Evolutionary conservation across 2,888 invertebrate species (phyloP), one percentile per base, ranked within the genome.

Genomic region (Cerceris rybyensis): DNA sequence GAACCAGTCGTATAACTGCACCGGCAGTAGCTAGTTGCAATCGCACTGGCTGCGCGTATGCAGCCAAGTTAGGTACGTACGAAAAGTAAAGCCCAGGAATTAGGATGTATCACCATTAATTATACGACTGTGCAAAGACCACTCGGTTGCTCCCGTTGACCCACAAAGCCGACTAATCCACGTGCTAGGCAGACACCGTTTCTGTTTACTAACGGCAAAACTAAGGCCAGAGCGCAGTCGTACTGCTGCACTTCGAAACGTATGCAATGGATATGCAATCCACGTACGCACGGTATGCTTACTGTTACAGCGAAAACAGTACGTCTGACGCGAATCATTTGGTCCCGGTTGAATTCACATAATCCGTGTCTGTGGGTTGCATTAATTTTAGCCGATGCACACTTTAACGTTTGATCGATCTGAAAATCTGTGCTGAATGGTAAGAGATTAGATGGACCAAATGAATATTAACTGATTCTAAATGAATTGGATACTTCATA

Each of bases 131-230:
- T 54, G 59, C 28, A 63, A 64, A 70, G 58, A 57, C 57, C 57
- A 58, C 46, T 43, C 58, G 41, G 54, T 63, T 66, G 14, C 50
- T 17, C 16, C 70, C 61, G 63, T 66, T 67, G 81, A 76, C 77
- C 78, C 72, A 82, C 75, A 79, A 82, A 84, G 63, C n/a, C 16
- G 50, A 78, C 77, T 73, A 81, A 84, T 81, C 70, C 80, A 59
- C 69, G 73, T 79, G 70, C 68, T 70, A 77, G 50, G 59, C 66
- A 59, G 65, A 57, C 77, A 70, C 69, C 71, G 46, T 43, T 17
- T 17, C n/a, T 59, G 49, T 63, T 50, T 52, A 50, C 52, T 50
- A 50, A 61, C 16, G 61, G 49, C 43, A 16, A 49, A 61, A 5
- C 17, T 61, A 61, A n/a, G 64, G 55, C 16, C 28, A 46, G 11